These are phyloP conservation scores for Rhinoderma darwinii DNA, from an alignment of 2,113 vertebrate species.

Conservation along the genomic window DNA sequence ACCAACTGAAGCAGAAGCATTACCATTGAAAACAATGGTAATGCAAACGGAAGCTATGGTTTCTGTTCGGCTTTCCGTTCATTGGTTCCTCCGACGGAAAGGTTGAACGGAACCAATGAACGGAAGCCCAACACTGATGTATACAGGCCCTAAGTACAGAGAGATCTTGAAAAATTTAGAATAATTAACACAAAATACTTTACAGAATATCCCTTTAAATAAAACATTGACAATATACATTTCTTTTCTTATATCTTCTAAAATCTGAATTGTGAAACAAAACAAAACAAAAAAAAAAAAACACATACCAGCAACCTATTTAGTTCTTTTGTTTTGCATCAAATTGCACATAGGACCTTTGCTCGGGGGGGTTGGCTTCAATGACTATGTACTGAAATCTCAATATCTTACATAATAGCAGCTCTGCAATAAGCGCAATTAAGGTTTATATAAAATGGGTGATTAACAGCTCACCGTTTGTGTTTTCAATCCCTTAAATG, in stretches of 20 bases:
- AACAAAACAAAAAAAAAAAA: neutral
- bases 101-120: too few relatives aligned
- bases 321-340: neutral
- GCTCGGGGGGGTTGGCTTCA: neutral
- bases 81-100: too few relatives aligned
- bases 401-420: neutral
- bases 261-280: neutral
- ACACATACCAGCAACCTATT: neutral
- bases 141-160: too few relatives aligned
- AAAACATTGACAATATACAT: neutral
- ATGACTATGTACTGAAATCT: neutral
- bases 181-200: too few relatives aligned
- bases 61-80: too few relatives aligned
- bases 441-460: neutral
- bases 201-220: neutral
- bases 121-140: too few relatives aligned
- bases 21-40: too few relatives aligned
- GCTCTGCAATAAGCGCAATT: neutral
- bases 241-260: neutral
- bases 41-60: too few relatives aligned
- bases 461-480: conserved; percentile 26
- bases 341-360: neutral
- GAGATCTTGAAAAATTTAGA: too few relatives aligned
- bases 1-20: too few relatives aligned
- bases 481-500: conserved; percentile 7